Conservation (phyloP, 2,888 invertebrate genomes). For the Disparrhopalites patrizii region DNA sequence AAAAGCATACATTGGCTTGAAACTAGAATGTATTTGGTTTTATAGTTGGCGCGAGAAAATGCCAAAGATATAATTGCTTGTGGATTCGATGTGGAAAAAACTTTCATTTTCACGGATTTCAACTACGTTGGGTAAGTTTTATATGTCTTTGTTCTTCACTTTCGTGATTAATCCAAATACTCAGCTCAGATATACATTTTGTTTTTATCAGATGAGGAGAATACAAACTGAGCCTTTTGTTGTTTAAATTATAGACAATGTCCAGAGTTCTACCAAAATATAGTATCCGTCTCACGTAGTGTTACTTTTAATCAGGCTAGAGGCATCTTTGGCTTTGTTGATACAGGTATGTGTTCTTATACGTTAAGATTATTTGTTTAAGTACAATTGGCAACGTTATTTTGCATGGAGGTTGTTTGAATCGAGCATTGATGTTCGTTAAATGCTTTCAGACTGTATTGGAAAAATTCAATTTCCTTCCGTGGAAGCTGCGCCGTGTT, state of each 20-base stretch:
- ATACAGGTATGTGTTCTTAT: constrained; percentile 60
- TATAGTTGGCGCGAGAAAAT: constrained; percentile 74
- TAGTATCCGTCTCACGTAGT: constrained; percentile 84
- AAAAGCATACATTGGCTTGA: no score
- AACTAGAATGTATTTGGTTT: background rate
- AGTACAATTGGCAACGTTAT: background rate
- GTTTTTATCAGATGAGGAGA: no score
- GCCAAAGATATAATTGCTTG: constrained; percentile 97
- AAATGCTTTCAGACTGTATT: constrained; percentile 64
- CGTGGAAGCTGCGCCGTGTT: constrained; percentile 90
- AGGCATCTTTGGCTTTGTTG: constrained; percentile 96
- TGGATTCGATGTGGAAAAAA: constrained; percentile 89
- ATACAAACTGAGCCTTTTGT: no score
- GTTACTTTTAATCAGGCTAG: constrained; percentile 98
- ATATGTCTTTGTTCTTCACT: background rate
- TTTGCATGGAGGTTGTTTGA: background rate
- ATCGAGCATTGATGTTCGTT: background rate
- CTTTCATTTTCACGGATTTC: constrained; percentile 94
- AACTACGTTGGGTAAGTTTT: constrained; percentile 79
- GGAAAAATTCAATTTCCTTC: constrained; percentile 97
- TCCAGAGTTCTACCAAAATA: constrained; percentile 88
- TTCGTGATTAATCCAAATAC: no score
- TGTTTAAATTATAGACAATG: constrained; percentile 70
- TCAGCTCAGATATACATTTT: no score
- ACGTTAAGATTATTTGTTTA: background rate